Conservation (phyloP, 2,113 vertebrate genomes). For the Zeus faber region DNA sequence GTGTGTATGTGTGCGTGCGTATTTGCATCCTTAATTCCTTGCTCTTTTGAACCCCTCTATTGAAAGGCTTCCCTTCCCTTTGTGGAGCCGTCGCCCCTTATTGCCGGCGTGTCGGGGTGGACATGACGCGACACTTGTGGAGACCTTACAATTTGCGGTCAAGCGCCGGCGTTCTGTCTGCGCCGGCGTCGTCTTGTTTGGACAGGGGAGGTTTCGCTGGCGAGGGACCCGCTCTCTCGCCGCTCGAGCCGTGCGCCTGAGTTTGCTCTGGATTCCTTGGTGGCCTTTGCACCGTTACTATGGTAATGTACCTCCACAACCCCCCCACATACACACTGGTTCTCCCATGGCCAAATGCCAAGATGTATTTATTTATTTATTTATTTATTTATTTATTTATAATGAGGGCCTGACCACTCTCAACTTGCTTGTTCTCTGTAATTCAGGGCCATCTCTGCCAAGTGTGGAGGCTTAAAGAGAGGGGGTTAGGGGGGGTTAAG, state of each 20-base stretch:
- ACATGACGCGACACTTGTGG: constrained; percentile 62
- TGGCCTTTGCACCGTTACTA: constrained; percentile 60
- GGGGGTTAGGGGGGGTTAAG: neutral
- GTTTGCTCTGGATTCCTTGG: constrained; percentile 56
- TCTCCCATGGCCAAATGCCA: too few relatives aligned
- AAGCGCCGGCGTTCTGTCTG: constrained; percentile 45
- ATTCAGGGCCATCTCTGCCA: too few relatives aligned
- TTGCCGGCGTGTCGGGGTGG: constrained; percentile 44
- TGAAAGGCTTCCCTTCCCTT: constrained; percentile 56
- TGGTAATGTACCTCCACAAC: constrained; percentile 44
- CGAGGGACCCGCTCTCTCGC: constrained; percentile 24
- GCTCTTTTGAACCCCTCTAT: constrained; percentile 51
- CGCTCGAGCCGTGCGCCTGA: constrained; percentile 38
- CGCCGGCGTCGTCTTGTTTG: constrained; percentile 47
- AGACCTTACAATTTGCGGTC: constrained; percentile 66
- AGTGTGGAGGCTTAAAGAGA: neutral
- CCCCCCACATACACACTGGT: constrained; percentile 38
- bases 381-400: too few relatives aligned
- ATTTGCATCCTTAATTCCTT: constrained; percentile 13
- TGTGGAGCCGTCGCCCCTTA: constrained; percentile 37
- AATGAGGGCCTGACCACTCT: too few relatives aligned
- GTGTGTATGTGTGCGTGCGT: constrained; percentile 19
- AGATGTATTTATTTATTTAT: too few relatives aligned
- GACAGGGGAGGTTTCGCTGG: constrained; percentile 33
- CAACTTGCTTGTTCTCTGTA: too few relatives aligned